Percentiles rank a stretch among this genome's conserved stretches.
Evolutionary conservation across 2,113 vertebrate species (phyloP).

Genomic region (Telmatochromis sp.): DNA sequence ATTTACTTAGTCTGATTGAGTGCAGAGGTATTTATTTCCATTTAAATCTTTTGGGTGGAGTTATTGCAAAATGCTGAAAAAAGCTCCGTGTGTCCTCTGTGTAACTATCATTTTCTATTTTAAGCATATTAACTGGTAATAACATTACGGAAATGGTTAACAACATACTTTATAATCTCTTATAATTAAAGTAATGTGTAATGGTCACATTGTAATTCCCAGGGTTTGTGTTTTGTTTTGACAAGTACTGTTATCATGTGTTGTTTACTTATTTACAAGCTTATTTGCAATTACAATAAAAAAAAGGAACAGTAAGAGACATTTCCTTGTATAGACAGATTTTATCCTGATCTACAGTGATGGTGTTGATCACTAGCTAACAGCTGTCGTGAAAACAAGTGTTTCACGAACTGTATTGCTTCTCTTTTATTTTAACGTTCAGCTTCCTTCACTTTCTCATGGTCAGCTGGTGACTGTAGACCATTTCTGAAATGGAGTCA

Average conservation of each 20-base stretch:
- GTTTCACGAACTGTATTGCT: not conserved
- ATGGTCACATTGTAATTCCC: not conserved
- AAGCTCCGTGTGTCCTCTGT: not conserved
- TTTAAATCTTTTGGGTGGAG: not conserved
- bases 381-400: not conserved
- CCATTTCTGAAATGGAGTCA: conserved; percentile 19
- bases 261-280: not conserved
- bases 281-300: not conserved
- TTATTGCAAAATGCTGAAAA: not conserved
- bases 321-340: not conserved
- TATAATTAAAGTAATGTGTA: not conserved
- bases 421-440: not conserved
- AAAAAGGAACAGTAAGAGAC: not conserved
- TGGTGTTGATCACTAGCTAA: not conserved
- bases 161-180: not conserved
- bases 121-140: not conserved
- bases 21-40: not conserved
- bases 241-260: not conserved
- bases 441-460: not conserved
- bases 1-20: not conserved
- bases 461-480: conserved; percentile 9
- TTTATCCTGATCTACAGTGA: not conserved
- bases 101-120: not conserved
- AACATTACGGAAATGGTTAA: not conserved
- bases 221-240: not conserved